phyloP scores from a whole-genome alignment of 2,113 vertebrate species.

The Sprattus sprattus region DNA sequence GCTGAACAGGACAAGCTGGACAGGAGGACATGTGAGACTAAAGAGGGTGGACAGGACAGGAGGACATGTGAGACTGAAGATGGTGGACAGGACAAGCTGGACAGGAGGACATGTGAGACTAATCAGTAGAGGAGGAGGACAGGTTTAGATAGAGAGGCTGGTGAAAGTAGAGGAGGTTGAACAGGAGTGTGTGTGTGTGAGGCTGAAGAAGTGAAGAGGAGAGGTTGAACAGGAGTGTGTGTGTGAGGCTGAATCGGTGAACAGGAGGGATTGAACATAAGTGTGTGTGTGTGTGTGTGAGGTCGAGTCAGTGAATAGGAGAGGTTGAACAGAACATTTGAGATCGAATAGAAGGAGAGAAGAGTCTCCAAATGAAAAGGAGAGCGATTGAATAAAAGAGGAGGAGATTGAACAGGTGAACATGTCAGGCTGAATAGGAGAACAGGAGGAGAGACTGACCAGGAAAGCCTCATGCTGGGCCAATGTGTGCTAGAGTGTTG shows the following conservation, averaged over 20 bases:
- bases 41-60: not conserved
- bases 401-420: not conserved
- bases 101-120: too few species aligned
- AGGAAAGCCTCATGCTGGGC: not conserved
- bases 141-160: too few species aligned
- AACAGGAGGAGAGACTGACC: not conserved
- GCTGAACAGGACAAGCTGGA: not conserved
- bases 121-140: too few species aligned
- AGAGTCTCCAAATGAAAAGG: not conserved
- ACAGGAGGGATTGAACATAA: too few species aligned
- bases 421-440: not conserved
- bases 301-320: too few species aligned
- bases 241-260: too few species aligned
- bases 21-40: not conserved
- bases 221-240: too few species aligned
- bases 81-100: not conserved
- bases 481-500: not conserved
- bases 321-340: not conserved
- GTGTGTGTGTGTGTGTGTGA: too few species aligned
- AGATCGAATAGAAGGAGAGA: not conserved
- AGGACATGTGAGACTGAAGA: not conserved
- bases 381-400: not conserved
- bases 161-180: too few species aligned
- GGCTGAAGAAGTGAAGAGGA: too few species aligned
- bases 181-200: too few species aligned